Evolutionary conservation across 2,888 invertebrate genomes (phyloP).

Genomic region (Diaprepes abbreviatus): DNA sequence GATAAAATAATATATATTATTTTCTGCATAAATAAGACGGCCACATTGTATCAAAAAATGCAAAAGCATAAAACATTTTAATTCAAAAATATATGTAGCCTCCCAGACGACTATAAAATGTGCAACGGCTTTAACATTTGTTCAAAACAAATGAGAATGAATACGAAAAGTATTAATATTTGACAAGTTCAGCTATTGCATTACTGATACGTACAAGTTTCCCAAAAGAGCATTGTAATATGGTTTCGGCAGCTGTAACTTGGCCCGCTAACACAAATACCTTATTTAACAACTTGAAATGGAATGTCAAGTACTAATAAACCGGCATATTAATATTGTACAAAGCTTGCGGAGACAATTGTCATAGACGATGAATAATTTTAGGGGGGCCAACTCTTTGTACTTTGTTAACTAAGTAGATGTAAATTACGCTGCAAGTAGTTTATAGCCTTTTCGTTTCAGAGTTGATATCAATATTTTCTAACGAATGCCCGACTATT

Average conservation of each 20-base stretch:
- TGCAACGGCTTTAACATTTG: not conserved
- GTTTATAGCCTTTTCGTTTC: too few relatives aligned
- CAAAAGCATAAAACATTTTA: too few relatives aligned
- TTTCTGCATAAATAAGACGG: too few relatives aligned
- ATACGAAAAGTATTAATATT: slow-evolving; percentile 26
- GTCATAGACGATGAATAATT: not conserved
- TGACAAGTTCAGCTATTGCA: slow-evolving; percentile 21
- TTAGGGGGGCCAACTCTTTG: not conserved
- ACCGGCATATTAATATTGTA: not conserved
- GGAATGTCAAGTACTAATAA: slow-evolving; percentile 24
- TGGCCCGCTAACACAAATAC: slow-evolving; percentile 32
- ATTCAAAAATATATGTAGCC: too few relatives aligned
- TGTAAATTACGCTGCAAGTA: not conserved
- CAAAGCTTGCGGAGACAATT: not conserved
- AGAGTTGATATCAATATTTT: too few relatives aligned
- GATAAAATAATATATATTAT: too few relatives aligned
- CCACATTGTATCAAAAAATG: too few relatives aligned
- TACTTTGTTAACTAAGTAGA: slow-evolving; percentile 13
- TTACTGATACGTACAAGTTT: slow-evolving; percentile 27
- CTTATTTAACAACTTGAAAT: slow-evolving; percentile 27
- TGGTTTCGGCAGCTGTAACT: slow-evolving; percentile 29
- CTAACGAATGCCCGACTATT: too few relatives aligned
- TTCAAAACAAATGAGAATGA: not conserved
- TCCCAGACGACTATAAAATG: too few relatives aligned
- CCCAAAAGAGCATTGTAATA: slow-evolving; percentile 37